phyloP scores from a whole-genome alignment of 2,888 invertebrate genomes.

The Frankliniella intonsa region DNA sequence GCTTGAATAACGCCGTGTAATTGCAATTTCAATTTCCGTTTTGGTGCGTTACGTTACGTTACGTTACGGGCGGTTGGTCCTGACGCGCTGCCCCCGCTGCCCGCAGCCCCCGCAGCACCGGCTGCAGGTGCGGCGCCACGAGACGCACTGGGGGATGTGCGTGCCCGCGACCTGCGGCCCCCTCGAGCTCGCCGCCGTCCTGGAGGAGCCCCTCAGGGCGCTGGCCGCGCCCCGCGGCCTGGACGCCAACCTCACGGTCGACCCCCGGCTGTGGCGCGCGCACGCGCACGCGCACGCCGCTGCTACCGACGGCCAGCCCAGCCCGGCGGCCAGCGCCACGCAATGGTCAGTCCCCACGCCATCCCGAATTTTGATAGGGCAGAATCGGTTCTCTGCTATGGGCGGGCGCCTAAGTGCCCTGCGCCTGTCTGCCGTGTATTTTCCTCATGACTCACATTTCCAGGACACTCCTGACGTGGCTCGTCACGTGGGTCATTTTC shows the following conservation, averaged over 20 bases:
- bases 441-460: neutral
- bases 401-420: too few species aligned
- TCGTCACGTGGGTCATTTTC: neutral
- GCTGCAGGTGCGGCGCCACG: neutral
- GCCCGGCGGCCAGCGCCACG: too few species aligned
- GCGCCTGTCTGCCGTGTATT: too few species aligned
- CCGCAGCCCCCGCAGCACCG: conserved; percentile 2
- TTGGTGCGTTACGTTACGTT: too few species aligned
- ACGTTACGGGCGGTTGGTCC: too few species aligned
- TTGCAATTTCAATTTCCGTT: too few species aligned
- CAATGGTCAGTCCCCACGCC: too few species aligned
- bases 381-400: too few species aligned
- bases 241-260: neutral
- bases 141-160: neutral
- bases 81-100: too few species aligned
- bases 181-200: neutral
- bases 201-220: neutral
- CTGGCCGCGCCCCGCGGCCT: neutral
- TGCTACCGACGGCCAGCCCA: neutral
- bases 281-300: neutral
- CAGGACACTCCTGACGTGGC: neutral
- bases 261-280: neutral
- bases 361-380: too few species aligned
- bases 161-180: neutral
- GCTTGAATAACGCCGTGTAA: too few species aligned